A percentile compares a stretch with the other conserved stretches of the same genome.
Conservation (phyloP, 2,113 vertebrate species). For the Spermophilus dauricus region DNA sequence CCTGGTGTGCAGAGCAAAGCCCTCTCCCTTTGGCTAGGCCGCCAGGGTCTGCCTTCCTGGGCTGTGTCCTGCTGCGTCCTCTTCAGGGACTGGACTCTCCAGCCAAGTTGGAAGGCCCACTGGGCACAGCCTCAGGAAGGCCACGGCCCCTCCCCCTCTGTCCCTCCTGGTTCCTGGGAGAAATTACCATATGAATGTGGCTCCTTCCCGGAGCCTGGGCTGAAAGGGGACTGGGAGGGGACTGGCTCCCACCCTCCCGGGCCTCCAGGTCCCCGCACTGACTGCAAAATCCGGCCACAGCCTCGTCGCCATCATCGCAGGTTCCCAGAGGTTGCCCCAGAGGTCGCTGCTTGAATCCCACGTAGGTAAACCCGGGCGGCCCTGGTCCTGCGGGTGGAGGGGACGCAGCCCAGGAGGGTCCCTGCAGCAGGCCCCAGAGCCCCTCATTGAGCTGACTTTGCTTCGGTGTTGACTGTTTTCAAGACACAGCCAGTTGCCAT, state of each 20-base stretch:
- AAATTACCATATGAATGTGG: slow-evolving; percentile 54
- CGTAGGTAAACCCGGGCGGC: neutral
- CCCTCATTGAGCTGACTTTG: too few species aligned
- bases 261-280: neutral
- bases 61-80: neutral
- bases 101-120: neutral
- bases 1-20: rapidly evolving
- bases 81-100: rapidly evolving
- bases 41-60: neutral
- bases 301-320: neutral
- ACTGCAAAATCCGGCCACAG: rapidly evolving
- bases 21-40: neutral
- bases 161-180: neutral
- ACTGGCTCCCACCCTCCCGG: neutral
- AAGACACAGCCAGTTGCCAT: neutral
- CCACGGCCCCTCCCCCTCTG: neutral
- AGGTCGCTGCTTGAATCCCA: neutral
- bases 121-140: neutral
- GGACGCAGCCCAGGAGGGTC: neutral
- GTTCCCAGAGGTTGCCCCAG: neutral
- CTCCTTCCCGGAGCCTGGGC: slow-evolving; percentile 23
- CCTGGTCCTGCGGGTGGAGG: neutral
- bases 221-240: slow-evolving; percentile 3
- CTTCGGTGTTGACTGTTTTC: neutral
- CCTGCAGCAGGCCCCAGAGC: neutral